Conservation (phyloP, 2,888 invertebrate species). For the Orchesellides sinensis region DNA sequence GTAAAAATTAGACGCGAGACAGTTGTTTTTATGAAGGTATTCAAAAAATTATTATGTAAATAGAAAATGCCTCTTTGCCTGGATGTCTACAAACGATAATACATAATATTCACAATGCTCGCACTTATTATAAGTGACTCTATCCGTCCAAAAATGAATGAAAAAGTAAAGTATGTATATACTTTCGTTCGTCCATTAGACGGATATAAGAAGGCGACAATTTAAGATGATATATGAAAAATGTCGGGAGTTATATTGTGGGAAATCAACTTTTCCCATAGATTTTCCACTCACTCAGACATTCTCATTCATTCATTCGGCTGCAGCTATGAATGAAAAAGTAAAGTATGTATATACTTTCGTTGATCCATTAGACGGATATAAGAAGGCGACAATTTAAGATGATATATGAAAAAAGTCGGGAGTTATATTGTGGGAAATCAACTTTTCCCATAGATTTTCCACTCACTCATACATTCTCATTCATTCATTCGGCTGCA, state of each 20-base stretch:
- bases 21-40: no score
- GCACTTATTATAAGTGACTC: no score
- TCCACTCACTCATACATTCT: slow-evolving; percentile 42
- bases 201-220: no score
- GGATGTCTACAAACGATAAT: not conserved
- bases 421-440: slow-evolving; percentile 64
- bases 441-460: slow-evolving; percentile 68
- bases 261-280: slow-evolving; percentile 69
- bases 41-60: slow-evolving; percentile 19
- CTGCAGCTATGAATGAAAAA: slow-evolving; percentile 24
- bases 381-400: no score
- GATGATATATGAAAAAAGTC: not conserved
- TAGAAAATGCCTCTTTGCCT: slow-evolving; percentile 1
- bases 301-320: slow-evolving; percentile 26
- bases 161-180: slow-evolving; percentile 11
- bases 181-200: not conserved
- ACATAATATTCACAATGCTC: no score
- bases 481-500: slow-evolving; percentile 11
- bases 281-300: slow-evolving; percentile 49
- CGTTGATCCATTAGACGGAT: not conserved
- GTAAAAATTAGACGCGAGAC: slow-evolving; percentile 7
- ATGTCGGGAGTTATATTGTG: slow-evolving; percentile 51
- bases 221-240: slow-evolving; percentile 9
- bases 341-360: not conserved
- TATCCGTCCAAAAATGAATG: no score